Evolutionary conservation across 2,797 vertebrate genomes (phyloP), one percentile per base, ranked within the genome.

Genomic region (Euphonia xanthogaster): DNA sequence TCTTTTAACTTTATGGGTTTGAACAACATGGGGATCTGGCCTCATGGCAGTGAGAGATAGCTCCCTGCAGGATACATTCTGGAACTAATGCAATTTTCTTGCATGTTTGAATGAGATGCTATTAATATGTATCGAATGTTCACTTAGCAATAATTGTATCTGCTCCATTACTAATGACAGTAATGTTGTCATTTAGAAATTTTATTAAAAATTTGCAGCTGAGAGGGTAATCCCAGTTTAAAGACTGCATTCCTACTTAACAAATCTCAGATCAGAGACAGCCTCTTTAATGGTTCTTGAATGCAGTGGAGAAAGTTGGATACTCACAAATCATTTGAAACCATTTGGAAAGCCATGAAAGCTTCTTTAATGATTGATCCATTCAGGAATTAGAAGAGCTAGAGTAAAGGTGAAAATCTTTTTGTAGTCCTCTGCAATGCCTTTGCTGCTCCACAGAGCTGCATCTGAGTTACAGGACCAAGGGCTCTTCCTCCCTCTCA

Each of bases 111-210:
- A 92, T 50, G 90, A 95, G 75, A 90, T 2, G 3, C 74, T 84
- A 92, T 94, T 96, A 94, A 94, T 92, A 89, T 30, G n/a, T 94
- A 96, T 96, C 0, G 5, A 90, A 78, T 88, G 72, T n/a, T 94
- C 94, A 95, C 83, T 96, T 94, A 92, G 78, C 63, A 94, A 53
- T 94, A 92, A 96, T 96, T 92, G 57, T 75, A 88, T 86, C 86
- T 84, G 75, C 92, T 97, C 95, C 45, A 83, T 94, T 95, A 58
- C 86, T 79, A 83, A 82, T 62, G 71, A 83, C 66, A 73, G 42
- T 62, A 86, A 90, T 77, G 71, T 54, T 90, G 27, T 40, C 39
- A 50, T 86, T 94, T 68, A 82, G 77, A 88, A 90, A 89, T 90
- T 92, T 91, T 94, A 83, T 80, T 74, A 53, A 94, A 94, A 95